phyloP scores from a whole-genome alignment of 2,797 vertebrate genomes.

The Cirrhinus mrigala region DNA sequence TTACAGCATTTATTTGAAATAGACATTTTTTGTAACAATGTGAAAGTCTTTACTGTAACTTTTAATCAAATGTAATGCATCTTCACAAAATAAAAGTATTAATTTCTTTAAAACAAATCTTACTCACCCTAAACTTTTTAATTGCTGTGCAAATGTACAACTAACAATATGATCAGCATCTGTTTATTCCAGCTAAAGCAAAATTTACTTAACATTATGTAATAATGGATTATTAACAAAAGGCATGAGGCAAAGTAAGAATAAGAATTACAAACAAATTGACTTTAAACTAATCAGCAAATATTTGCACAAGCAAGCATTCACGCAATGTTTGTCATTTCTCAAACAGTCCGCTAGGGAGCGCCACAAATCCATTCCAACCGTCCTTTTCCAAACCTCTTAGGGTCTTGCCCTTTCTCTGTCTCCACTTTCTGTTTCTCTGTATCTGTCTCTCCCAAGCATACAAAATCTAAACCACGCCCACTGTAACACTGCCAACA shows the following conservation, averaged over 20 bases:
- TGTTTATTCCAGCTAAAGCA: neutral
- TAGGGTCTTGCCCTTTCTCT: neutral
- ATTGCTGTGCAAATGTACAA: neutral
- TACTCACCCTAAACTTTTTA: neutral
- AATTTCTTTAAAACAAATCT: too few species aligned
- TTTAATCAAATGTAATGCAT: neutral
- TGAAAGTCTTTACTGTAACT: neutral
- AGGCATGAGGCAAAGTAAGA: neutral
- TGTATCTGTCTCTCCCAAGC: conserved; percentile 14
- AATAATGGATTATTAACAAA: conserved; percentile 14
- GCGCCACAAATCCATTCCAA: conserved; percentile 7
- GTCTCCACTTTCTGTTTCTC: neutral
- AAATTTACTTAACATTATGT: neutral
- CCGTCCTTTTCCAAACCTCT: neutral
- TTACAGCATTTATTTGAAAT: neutral
- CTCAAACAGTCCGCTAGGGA: conserved; percentile 34
- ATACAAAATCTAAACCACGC: conserved; percentile 33
- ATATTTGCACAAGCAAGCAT: conserved; percentile 7
- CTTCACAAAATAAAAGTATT: neutral
- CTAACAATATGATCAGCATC: neutral
- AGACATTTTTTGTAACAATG: neutral
- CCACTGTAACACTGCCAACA: conserved; percentile 57
- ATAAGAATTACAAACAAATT: conserved; percentile 8
- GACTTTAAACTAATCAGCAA: neutral
- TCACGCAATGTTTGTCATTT: neutral